Percentiles rank a stretch among this genome's conserved stretches.
Evolutionary conservation across 2,113 vertebrate species (phyloP).

Genomic region (Pteruthius melanotis): DNA sequence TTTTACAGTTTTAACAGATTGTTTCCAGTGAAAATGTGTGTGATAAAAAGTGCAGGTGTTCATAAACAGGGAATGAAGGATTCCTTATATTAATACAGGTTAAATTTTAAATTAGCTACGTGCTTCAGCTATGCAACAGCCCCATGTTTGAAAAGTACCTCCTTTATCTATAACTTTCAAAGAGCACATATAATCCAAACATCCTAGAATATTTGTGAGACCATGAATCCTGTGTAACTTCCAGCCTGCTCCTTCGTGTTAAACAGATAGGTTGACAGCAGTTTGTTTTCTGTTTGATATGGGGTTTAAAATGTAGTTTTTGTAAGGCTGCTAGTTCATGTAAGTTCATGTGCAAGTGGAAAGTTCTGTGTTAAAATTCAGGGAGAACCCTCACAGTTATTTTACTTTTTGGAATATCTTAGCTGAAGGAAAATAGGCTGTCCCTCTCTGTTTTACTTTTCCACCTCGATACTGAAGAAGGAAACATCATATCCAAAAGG

Average conservation of each 20-base stretch:
- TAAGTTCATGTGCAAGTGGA: background rate
- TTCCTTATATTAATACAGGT: background rate
- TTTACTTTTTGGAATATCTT: background rate
- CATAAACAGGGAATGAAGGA: conserved; percentile 19
- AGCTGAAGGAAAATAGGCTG: background rate
- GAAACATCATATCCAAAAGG: background rate
- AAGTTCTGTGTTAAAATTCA: background rate
- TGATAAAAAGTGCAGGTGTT: conserved; percentile 67
- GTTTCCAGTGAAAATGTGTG: conserved; percentile 52
- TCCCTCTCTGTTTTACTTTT: background rate
- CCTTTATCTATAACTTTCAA: background rate
- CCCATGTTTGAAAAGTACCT: background rate
- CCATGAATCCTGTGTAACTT: background rate
- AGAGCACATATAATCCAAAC: background rate
- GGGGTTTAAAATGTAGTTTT: background rate
- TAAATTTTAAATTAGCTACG: conserved; percentile 35
- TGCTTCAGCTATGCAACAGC: background rate
- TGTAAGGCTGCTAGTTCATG: background rate
- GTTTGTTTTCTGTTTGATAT: background rate
- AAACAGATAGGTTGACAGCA: background rate
- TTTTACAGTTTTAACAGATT: conserved; percentile 71
- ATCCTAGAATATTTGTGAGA: background rate
- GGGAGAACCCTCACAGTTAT: background rate
- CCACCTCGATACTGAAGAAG: background rate
- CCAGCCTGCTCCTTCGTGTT: background rate